Conservation (phyloP, 1,140 invertebrate genomes). For the Metopolophium dirhodum region DNA sequence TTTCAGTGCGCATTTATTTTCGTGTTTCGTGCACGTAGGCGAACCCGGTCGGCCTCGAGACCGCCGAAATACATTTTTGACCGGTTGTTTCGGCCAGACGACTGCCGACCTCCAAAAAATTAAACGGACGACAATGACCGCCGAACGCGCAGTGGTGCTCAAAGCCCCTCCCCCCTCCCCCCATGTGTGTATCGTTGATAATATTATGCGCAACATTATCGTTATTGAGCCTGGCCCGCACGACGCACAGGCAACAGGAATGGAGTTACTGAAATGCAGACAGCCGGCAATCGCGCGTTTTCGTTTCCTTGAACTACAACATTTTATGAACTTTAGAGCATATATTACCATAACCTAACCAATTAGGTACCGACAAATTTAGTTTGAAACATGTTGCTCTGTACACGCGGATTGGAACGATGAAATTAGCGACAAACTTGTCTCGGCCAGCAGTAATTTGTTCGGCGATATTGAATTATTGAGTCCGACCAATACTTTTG, state of each 20-base stretch:
- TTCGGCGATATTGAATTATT: no score
- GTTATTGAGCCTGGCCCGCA: not conserved
- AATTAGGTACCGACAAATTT: no score
- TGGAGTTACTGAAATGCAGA: no score
- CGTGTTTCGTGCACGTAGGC: not conserved
- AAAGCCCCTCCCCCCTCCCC: not conserved
- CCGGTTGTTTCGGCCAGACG: slow-evolving; percentile 11
- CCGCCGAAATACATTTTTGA: slow-evolving; percentile 40
- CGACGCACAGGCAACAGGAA: not conserved
- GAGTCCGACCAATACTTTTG: no score
- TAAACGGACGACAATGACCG: not conserved
- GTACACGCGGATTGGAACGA: no score
- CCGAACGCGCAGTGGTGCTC: not conserved
- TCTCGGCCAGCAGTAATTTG: no score
- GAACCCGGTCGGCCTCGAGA: slow-evolving; percentile 40
- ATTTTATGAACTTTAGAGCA: no score
- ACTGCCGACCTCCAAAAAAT: slow-evolving; percentile 33
- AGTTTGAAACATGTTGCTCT: no score
- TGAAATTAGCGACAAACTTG: no score
- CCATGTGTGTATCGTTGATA: not conserved
- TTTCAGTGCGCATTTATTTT: not conserved
- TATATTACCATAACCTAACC: no score
- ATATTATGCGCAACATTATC: not conserved
- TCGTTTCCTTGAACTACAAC: no score
- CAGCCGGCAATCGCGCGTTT: no score